phyloP scores from a whole-genome alignment of 2,888 invertebrate genomes.

The Norana najaformis region DNA sequence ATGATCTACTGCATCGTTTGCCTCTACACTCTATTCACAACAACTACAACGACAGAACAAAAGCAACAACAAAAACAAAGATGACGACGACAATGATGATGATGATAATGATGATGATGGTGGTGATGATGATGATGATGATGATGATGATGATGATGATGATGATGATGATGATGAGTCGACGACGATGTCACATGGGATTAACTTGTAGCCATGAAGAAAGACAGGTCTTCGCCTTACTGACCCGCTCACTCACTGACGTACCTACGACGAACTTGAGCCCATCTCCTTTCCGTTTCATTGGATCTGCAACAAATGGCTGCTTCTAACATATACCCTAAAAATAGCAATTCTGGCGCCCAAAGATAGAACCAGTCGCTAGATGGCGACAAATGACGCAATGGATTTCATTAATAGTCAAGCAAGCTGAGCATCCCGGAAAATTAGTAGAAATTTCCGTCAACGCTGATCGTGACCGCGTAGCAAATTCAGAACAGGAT shows the following conservation, averaged over 20 bases:
- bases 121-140: neutral
- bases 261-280: neutral
- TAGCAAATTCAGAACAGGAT: neutral
- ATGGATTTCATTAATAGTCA: neutral
- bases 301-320: neutral
- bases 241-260: neutral
- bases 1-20: too few relatives aligned
- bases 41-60: neutral
- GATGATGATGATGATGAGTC: neutral
- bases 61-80: neutral
- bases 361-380: neutral
- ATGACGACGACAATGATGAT: neutral
- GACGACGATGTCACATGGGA: neutral
- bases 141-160: neutral
- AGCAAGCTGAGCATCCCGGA: neutral
- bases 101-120: too few relatives aligned
- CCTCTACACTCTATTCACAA: too few relatives aligned
- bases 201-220: neutral
- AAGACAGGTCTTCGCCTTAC: neutral
- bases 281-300: neutral
- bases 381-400: neutral
- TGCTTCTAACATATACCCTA: too few relatives aligned
- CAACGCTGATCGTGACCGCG: neutral
- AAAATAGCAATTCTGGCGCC: neutral
- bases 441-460: neutral